Conservation (phyloP, 2,797 vertebrate species). For the Peromyscus aztecus region DNA sequence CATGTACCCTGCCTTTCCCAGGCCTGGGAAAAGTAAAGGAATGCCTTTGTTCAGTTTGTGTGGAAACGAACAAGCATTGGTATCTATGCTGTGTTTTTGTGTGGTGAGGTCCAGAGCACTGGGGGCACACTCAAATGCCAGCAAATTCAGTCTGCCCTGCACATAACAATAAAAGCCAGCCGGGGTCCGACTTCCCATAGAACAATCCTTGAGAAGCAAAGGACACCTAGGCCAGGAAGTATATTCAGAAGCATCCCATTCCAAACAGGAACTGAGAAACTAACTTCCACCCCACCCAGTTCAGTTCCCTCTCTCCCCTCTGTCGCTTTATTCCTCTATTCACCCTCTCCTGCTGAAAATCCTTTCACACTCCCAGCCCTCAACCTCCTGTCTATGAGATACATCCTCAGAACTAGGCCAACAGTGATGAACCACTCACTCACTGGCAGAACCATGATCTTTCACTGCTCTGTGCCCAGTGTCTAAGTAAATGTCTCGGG, state of each 20-base stretch:
- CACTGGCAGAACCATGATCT: neutral
- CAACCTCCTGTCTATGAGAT: neutral
- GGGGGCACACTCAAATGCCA: neutral
- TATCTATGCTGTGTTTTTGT: neutral
- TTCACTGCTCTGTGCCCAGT: neutral
- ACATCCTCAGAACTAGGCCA: neutral
- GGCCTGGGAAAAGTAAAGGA: conserved; percentile 59
- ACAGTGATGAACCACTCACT: neutral
- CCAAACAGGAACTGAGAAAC: neutral
- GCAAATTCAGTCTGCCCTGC: neutral
- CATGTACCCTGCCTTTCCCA: neutral
- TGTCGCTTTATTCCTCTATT: neutral
- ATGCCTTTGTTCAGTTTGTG: neutral
- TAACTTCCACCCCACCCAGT: neutral
- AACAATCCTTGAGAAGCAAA: too few species aligned
- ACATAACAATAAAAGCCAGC: neutral
- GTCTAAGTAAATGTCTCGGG: neutral
- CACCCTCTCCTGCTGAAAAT: neutral
- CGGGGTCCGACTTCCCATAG: neutral
- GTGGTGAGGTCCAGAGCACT: neutral
- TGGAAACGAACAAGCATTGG: conserved; percentile 33
- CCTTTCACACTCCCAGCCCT: neutral
- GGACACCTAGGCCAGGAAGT: neutral
- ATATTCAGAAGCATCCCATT: neutral
- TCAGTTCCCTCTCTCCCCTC: neutral